phyloP scores from a whole-genome alignment of 2,113 vertebrate species.

The Dicaeum eximium region DNA sequence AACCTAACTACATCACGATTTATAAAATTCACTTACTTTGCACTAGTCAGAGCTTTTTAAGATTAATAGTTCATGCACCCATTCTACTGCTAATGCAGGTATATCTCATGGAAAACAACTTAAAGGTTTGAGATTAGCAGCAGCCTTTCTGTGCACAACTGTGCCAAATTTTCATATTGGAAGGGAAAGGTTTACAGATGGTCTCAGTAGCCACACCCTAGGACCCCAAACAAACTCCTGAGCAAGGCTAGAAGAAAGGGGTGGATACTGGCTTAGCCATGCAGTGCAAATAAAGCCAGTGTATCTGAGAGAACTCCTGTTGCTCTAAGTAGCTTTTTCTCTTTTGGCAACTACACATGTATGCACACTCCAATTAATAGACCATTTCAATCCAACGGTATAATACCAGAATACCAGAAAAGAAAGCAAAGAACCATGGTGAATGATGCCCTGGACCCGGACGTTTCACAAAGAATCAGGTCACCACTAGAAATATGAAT shows the following conservation, averaged over 20 bases:
- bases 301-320: background rate
- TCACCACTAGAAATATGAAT: background rate
- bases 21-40: background rate
- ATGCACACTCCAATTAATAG: background rate
- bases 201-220: background rate
- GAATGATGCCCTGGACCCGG: background rate
- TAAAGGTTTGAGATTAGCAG: background rate
- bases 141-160: background rate
- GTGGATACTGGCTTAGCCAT: background rate
- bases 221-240: background rate
- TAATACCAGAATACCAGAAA: background rate
- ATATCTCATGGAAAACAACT: background rate
- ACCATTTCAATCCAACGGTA: background rate
- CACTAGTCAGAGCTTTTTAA: background rate
- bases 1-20: background rate
- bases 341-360: background rate
- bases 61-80: background rate
- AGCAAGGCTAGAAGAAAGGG: background rate
- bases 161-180: background rate
- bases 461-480: background rate
- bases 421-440: background rate
- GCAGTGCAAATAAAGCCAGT: background rate
- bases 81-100: background rate
- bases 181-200: background rate
- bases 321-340: background rate